Conservation (phyloP, 1,140 invertebrate species). For the Drosophila mojavensis region DNA sequence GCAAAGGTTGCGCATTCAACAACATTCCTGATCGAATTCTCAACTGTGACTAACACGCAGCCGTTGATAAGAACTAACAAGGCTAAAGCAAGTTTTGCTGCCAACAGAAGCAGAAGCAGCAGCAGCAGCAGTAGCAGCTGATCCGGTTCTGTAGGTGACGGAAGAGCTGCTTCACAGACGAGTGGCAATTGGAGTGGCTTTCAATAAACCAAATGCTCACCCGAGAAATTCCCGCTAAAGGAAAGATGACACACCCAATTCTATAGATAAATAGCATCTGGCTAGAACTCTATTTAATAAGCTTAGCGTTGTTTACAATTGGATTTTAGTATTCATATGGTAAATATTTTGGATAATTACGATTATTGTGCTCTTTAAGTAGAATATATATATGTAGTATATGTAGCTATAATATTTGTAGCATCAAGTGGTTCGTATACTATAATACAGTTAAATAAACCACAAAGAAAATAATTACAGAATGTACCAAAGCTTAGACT, state of each 20-base stretch:
- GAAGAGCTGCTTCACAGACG: slow-evolving; percentile 1
- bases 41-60: slow-evolving; percentile 40
- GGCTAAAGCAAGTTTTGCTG: neutral
- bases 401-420: slow-evolving; percentile 26
- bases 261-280: slow-evolving; percentile 49
- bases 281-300: slow-evolving; percentile 74
- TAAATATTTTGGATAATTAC: slow-evolving; percentile 44
- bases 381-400: slow-evolving; percentile 27
- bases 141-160: slow-evolving; percentile 3
- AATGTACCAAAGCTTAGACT: slow-evolving; percentile 47
- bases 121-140: neutral
- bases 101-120: too few relatives aligned
- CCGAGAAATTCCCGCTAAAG: too few relatives aligned
- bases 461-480: slow-evolving; percentile 36
- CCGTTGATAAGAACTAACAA: slow-evolving; percentile 32
- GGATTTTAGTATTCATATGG: slow-evolving; percentile 18
- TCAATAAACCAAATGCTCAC: too few relatives aligned
- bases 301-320: slow-evolving; percentile 62
- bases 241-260: slow-evolving; percentile 9
- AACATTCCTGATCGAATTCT: slow-evolving; percentile 57
- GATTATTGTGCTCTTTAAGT: slow-evolving; percentile 64
- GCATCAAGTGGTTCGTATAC: slow-evolving; percentile 16
- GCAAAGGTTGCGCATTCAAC: slow-evolving; percentile 22
- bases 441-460: slow-evolving; percentile 46
- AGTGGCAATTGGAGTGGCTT: neutral